A percentile compares a stretch with the other conserved stretches of the same genome.
These are phyloP conservation scores for Ischnus inquisitorius DNA, from an alignment of 2,888 invertebrate genomes.

Conservation along the genomic window DNA sequence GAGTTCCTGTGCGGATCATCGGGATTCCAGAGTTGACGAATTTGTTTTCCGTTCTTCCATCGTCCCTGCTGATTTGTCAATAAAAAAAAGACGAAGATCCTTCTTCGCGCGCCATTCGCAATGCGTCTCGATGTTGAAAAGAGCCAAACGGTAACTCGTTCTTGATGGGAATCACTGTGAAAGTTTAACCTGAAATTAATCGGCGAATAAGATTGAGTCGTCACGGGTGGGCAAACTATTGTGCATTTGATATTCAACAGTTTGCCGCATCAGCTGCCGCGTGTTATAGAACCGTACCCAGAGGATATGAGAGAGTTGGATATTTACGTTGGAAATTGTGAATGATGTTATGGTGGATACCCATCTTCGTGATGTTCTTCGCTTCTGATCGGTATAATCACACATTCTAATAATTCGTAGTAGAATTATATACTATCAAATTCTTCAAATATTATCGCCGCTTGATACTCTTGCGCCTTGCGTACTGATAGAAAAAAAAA, in stretches of 20 bases:
- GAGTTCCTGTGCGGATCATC: conserved; percentile 54
- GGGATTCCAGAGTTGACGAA: conserved; percentile 22
- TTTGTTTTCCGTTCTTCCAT: conserved; percentile 10
- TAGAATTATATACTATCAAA: conserved; percentile 26
- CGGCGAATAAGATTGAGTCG: conserved; percentile 52
- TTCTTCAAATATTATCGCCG: conserved; percentile 43
- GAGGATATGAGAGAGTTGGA: conserved; percentile 79
- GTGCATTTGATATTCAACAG: conserved; percentile 85
- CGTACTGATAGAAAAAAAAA: conserved; percentile 18
- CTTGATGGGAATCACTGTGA: conserved; percentile 37
- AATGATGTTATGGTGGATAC: conserved; percentile 81
- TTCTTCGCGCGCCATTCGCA: not conserved
- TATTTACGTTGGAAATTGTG: conserved; percentile 76
- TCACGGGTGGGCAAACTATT: conserved; percentile 81
- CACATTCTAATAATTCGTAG: conserved; percentile 74
- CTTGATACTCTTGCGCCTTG: conserved; percentile 66
- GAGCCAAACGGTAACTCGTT: conserved; percentile 59
- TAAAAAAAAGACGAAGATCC: not conserved
- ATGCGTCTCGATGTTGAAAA: conserved; percentile 9
- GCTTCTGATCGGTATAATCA: conserved; percentile 82
- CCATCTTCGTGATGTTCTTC: conserved; percentile 81
- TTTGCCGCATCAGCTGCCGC: conserved; percentile 82
- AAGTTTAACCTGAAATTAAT: conserved; percentile 11
- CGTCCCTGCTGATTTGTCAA: not conserved
- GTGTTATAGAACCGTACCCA: conserved; percentile 73